Percentiles rank a stretch among this genome's conserved stretches.
phyloP scores from a whole-genome alignment of 2,797 vertebrate species.

The Lepilemur septentrionalis region DNA sequence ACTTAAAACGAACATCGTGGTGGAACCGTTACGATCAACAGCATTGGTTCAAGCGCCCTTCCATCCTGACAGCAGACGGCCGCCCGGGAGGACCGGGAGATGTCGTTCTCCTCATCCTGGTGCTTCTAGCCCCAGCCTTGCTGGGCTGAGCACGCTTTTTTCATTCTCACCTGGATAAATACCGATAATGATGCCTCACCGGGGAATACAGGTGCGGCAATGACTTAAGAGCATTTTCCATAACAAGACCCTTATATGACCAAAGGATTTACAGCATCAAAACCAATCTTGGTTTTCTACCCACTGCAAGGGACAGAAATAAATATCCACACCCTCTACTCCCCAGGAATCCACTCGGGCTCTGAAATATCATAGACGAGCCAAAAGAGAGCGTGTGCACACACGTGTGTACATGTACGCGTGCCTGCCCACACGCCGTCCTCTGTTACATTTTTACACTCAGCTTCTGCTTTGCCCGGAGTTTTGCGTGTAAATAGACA shows the following conservation, averaged over 20 bases:
- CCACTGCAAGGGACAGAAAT: neutral
- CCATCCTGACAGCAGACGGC: neutral
- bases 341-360: neutral
- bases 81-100: neutral
- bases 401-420: neutral
- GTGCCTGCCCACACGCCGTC: rapidly evolving
- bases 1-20: neutral
- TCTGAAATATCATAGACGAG: conserved; percentile 6
- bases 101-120: neutral
- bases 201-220: neutral
- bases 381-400: neutral
- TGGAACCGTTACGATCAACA: neutral
- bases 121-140: neutral
- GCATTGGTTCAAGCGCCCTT: neutral
- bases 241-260: neutral
- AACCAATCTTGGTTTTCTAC: conserved; percentile 55
- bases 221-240: neutral
- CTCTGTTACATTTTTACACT: no score
- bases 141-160: neutral
- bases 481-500: conserved; percentile 18
- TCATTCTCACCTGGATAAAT: rapidly evolving
- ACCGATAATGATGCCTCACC: rapidly evolving
- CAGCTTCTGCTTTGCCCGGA: neutral
- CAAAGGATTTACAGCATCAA: neutral
- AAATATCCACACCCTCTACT: neutral